These are phyloP conservation scores for Dinomys branickii DNA, from an alignment of 2,113 vertebrate species.

Conservation along the genomic window DNA sequence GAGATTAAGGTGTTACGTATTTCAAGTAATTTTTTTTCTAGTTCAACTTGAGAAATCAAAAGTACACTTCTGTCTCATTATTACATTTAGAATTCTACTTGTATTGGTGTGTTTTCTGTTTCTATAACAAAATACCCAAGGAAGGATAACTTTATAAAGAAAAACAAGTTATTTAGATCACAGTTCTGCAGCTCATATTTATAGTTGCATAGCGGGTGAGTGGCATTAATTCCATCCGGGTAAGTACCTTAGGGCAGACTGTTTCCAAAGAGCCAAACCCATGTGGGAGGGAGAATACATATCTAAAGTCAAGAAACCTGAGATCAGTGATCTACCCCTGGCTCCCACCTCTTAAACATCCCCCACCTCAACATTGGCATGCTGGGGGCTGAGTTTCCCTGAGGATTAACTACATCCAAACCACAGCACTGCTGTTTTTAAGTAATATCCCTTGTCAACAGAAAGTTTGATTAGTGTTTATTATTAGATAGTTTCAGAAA, in stretches of 20 bases:
- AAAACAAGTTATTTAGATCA: background rate
- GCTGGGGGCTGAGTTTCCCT: too few relatives aligned
- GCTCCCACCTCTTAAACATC: background rate
- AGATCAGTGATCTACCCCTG: background rate
- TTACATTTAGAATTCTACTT: slow-evolving; percentile 32
- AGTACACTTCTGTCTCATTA: background rate
- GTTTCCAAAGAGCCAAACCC: background rate
- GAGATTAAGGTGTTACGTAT: background rate
- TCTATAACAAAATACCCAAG: background rate
- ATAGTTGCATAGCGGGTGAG: background rate
- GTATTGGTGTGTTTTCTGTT: background rate
- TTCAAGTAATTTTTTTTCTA: background rate
- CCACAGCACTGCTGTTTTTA: background rate
- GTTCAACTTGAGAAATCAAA: background rate
- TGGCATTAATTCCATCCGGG: background rate
- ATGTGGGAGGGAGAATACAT: background rate
- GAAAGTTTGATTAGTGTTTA: background rate
- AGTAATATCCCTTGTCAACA: background rate
- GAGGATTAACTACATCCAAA: background rate
- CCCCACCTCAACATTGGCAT: background rate
- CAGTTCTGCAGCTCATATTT: background rate
- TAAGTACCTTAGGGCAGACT: background rate
- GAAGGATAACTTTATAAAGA: background rate
- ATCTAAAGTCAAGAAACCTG: background rate
- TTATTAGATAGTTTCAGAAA: background rate